Conservation (phyloP, 2,888 invertebrate species). For the Drosophila suboccidentalis region DNA sequence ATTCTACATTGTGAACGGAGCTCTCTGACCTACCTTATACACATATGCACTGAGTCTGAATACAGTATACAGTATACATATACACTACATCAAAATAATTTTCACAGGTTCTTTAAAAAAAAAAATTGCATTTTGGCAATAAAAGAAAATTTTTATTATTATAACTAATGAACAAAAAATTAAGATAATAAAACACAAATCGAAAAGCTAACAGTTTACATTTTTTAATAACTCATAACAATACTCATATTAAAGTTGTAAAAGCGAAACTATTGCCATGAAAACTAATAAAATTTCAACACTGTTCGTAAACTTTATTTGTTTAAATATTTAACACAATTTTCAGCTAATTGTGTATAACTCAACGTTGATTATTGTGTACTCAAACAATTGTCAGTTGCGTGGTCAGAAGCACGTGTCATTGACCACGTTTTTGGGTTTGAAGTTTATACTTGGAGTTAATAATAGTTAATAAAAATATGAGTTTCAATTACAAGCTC, state of each 20-base stretch:
- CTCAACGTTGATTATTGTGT: conserved; percentile 33
- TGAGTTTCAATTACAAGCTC: conserved; percentile 33
- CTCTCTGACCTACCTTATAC: no score
- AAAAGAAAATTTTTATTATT: no score
- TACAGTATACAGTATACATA: no score
- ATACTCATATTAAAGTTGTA: background rate
- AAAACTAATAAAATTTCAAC: conserved; percentile 14
- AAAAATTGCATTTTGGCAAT: no score
- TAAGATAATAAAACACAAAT: no score
- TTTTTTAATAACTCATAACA: background rate
- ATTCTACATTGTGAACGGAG: no score
- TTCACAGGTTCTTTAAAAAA: no score
- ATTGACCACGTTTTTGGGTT: conserved; percentile 20
- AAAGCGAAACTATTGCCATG: background rate
- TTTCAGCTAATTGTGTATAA: conserved; percentile 15
- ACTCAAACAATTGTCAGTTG: conserved; percentile 46
- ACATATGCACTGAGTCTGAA: no score
- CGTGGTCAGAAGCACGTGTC: conserved; percentile 57
- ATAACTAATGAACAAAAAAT: no score
- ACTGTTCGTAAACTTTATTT: conserved; percentile 16
- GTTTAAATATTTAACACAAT: conserved; percentile 31
- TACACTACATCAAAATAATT: no score
- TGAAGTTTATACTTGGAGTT: conserved; percentile 1
- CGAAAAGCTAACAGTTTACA: no score
- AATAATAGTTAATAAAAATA: conserved; percentile 15